phyloP scores from a whole-genome alignment of 2,113 vertebrate species.

The Takifugu flavidus region DNA sequence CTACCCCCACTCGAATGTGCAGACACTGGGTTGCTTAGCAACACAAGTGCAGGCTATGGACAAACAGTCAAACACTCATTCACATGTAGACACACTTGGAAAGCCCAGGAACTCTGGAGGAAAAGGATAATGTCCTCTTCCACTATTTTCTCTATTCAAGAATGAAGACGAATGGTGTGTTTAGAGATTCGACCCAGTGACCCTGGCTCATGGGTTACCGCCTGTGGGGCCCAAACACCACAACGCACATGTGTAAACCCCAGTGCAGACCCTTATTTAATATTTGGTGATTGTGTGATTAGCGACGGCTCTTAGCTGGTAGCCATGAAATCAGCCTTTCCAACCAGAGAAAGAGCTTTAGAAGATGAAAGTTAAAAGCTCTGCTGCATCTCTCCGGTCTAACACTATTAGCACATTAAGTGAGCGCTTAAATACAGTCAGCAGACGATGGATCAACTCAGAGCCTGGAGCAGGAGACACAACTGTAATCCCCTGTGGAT shows the following conservation, averaged over 20 bases:
- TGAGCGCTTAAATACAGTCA: slow-evolving; percentile 61
- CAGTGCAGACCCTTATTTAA: slow-evolving; percentile 3
- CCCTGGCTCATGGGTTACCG: slow-evolving; percentile 14
- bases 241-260: neutral
- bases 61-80: slow-evolving; percentile 25
- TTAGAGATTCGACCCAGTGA: slow-evolving; percentile 19
- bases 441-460: slow-evolving; percentile 62
- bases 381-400: slow-evolving; percentile 37
- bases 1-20: slow-evolving; percentile 60
- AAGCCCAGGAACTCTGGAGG: slow-evolving; percentile 46
- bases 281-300: slow-evolving; percentile 26
- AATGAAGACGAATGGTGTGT: neutral
- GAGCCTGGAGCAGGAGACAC: slow-evolving; percentile 46
- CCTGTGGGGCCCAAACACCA: neutral
- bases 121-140: slow-evolving; percentile 42
- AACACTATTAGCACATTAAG: slow-evolving; percentile 61
- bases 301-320: slow-evolving; percentile 11
- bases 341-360: slow-evolving; percentile 31
- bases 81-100: slow-evolving; percentile 17
- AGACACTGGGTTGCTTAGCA: slow-evolving; percentile 66
- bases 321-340: slow-evolving; percentile 51
- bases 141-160: slow-evolving; percentile 23
- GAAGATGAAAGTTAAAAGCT: slow-evolving; percentile 49
- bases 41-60: slow-evolving; percentile 51
- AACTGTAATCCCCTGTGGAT: slow-evolving; percentile 49